phyloP scores from a whole-genome alignment of 2,797 vertebrate genomes.

The Diplodus puntazzo region DNA sequence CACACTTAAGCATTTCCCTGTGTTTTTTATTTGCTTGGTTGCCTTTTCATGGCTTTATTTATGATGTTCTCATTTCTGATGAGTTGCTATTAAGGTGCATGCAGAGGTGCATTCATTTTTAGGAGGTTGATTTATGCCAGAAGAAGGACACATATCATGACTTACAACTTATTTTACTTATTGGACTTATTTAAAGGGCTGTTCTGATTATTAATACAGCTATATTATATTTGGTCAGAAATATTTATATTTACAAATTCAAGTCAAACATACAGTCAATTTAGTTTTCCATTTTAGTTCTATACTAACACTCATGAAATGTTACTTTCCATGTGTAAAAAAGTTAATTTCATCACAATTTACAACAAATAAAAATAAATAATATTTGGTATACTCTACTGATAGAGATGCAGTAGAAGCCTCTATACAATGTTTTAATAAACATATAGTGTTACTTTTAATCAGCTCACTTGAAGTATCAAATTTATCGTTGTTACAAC shows the following conservation, averaged over 20 bases:
- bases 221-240: not conserved
- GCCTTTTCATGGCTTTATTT: constrained; percentile 74
- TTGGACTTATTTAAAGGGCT: constrained; percentile 10
- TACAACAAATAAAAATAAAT: not conserved
- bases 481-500: not conserved
- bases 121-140: constrained; percentile 53
- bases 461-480: not conserved
- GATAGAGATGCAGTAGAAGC: not conserved
- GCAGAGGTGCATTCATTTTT: constrained; percentile 50
- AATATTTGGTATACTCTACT: not conserved
- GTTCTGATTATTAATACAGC: constrained; percentile 20
- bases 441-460: not conserved
- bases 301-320: not conserved
- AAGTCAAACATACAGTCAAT: not conserved
- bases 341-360: not conserved
- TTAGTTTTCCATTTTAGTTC: not conserved
- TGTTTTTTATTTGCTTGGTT: constrained; percentile 74
- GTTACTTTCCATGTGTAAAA: not conserved
- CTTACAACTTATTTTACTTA: constrained; percentile 29
- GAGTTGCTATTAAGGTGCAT: constrained; percentile 54
- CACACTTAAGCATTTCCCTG: constrained; percentile 83
- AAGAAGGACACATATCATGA: constrained; percentile 58
- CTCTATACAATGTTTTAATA: not conserved
- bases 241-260: not conserved
- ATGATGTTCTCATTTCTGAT: constrained; percentile 60